Percentiles rank a stretch among this genome's conserved stretches.
Conservation (phyloP, 2,888 invertebrate species). For the Apantesis nais region DNA sequence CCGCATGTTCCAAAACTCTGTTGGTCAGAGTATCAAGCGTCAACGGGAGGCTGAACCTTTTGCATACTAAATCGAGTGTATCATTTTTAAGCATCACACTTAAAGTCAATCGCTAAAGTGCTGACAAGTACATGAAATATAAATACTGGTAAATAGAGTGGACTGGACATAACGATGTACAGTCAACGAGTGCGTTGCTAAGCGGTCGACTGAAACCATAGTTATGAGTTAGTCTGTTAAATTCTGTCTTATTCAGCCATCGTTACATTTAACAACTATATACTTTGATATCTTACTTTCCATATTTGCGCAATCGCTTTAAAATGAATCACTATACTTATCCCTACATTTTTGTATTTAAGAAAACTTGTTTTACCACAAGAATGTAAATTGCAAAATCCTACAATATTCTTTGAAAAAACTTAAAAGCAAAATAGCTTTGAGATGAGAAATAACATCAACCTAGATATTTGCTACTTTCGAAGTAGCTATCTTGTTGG, state of each 20-base stretch:
- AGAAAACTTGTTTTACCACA: too few species aligned
- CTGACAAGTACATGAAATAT: slow-evolving; percentile 43
- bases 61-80: slow-evolving; percentile 48
- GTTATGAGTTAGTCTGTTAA: slow-evolving; percentile 67
- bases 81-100: slow-evolving; percentile 45
- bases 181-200: slow-evolving; percentile 39
- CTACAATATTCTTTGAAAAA: slow-evolving; percentile 18
- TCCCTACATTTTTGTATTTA: not conserved
- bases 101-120: slow-evolving; percentile 46
- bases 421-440: slow-evolving; percentile 15
- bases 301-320: not conserved
- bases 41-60: slow-evolving; percentile 38
- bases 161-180: slow-evolving; percentile 33
- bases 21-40: slow-evolving; percentile 25
- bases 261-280: slow-evolving; percentile 49
- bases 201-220: slow-evolving; percentile 54
- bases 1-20: slow-evolving; percentile 22
- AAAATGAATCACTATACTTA: not conserved
- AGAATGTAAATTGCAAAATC: not conserved
- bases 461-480: slow-evolving; percentile 27
- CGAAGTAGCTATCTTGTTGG: slow-evolving; percentile 33
- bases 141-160: slow-evolving; percentile 36
- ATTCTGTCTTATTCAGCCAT: slow-evolving; percentile 56
- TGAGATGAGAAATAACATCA: slow-evolving; percentile 28
- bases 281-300: slow-evolving; percentile 3